phyloP scores from a whole-genome alignment of 2,888 invertebrate species.

The Caenorhabditis zanzibari region DNA sequence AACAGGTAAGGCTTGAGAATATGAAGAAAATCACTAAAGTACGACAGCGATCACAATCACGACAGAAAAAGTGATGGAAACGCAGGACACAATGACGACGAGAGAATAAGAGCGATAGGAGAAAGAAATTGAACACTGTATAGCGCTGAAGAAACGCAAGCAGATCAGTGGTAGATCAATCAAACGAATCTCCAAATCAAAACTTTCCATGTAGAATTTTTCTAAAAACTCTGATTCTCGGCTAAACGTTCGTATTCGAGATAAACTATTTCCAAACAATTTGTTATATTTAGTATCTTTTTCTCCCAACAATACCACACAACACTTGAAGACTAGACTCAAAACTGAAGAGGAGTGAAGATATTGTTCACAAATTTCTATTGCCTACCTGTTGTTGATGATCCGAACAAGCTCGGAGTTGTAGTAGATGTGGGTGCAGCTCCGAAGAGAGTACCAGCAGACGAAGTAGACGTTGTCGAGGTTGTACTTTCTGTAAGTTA shows the following conservation, averaged over 20 bases:
- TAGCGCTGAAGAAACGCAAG: neutral
- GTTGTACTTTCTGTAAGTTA: conserved; percentile 40
- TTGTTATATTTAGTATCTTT: neutral
- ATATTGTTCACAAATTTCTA: neutral
- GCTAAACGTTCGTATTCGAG: no score
- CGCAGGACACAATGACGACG: conserved; percentile 9
- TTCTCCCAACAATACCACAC: conserved; percentile 42
- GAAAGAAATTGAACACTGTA: neutral
- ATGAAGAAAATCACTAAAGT: neutral
- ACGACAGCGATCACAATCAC: conserved; percentile 20
- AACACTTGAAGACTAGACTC: conserved; percentile 12
- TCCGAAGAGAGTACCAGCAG: conserved; percentile 53
- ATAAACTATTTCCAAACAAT: neutral
- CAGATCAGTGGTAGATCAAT: conserved; percentile 13
- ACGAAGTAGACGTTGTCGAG: conserved; percentile 42
- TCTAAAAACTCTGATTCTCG: no score
- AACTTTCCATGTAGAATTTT: neutral
- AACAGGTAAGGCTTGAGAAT: neutral
- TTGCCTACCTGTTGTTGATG: conserved; percentile 23
- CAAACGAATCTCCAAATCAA: conserved; percentile 1
- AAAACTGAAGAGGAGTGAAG: conserved; percentile 24
- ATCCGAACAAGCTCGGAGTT: conserved; percentile 49
- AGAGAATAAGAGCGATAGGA: conserved; percentile 41
- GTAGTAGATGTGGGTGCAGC: conserved; percentile 38
- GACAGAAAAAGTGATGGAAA: conserved; percentile 24